Evolutionary conservation across 1,140 invertebrate genomes (phyloP).

Genomic region (Camponotus vicinus): DNA sequence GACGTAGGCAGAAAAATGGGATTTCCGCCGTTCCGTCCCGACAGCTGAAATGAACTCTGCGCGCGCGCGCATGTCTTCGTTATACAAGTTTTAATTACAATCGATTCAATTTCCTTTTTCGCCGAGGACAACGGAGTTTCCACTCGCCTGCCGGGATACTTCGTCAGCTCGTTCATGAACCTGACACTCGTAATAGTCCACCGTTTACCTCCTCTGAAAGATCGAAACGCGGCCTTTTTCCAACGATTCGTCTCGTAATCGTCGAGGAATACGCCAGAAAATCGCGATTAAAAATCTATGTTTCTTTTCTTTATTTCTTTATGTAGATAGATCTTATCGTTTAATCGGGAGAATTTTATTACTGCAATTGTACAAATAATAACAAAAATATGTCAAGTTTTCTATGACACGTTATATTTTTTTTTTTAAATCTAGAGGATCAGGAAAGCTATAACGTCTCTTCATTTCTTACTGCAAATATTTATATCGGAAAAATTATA

Average conservation of each 20-base stretch:
- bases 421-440: not conserved
- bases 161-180: slow-evolving; percentile 63
- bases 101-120: slow-evolving; percentile 68
- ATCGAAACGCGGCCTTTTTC: slow-evolving; percentile 20
- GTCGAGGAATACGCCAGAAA: not conserved
- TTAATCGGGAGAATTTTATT: slow-evolving; percentile 17
- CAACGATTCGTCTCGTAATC: too few species aligned
- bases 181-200: slow-evolving; percentile 60
- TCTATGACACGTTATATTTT: not conserved
- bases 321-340: too few species aligned
- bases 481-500: not conserved
- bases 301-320: not conserved
- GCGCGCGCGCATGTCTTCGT: slow-evolving; percentile 59
- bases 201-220: slow-evolving; percentile 20
- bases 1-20: slow-evolving; percentile 40
- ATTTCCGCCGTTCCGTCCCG: slow-evolving; percentile 16
- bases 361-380: not conserved
- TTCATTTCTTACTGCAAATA: not conserved
- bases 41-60: slow-evolving; percentile 48
- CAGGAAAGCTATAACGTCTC: not conserved
- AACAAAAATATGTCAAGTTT: not conserved
- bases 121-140: slow-evolving; percentile 39
- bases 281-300: not conserved
- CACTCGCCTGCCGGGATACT: slow-evolving; percentile 27
- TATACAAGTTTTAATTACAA: slow-evolving; percentile 76